Evolutionary conservation across 1,140 invertebrate species (phyloP).

Genomic region (Hylaeus anthracinus): DNA sequence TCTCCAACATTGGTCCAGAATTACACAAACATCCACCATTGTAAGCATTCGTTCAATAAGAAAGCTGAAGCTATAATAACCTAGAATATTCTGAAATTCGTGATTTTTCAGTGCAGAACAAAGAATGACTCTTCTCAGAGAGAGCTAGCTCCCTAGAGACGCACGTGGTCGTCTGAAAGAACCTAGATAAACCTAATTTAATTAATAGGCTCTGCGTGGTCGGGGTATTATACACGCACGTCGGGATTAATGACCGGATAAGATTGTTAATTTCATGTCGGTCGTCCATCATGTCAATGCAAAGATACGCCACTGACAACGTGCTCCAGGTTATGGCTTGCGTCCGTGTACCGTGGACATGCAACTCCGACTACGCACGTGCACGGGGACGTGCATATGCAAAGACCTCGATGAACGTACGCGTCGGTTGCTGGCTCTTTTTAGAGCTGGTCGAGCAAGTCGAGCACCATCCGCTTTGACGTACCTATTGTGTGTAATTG

Average conservation of each 20-base stretch:
- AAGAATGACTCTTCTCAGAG: too few relatives aligned
- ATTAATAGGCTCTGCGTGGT: constrained; percentile 38
- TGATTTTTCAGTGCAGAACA: too few relatives aligned
- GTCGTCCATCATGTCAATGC: constrained; percentile 57
- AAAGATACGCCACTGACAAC: constrained; percentile 47
- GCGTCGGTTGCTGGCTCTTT: background rate
- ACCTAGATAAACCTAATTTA: constrained; percentile 49
- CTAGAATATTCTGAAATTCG: too few relatives aligned
- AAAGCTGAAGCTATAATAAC: too few relatives aligned
- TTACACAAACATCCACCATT: too few relatives aligned
- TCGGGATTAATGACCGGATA: constrained; percentile 61
- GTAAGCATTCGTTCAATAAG: too few relatives aligned
- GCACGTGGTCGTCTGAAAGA: background rate
- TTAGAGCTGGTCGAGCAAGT: background rate
- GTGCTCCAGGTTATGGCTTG: constrained; percentile 4
- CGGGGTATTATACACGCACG: constrained; percentile 22
- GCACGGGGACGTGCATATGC: background rate
- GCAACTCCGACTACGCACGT: background rate
- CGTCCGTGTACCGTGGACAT: background rate
- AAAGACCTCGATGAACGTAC: background rate
- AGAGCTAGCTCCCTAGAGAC: background rate
- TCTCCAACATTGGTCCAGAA: too few relatives aligned
- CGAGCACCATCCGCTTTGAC: background rate
- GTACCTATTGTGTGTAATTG: background rate
- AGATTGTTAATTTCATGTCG: constrained; percentile 62